Evolutionary conservation across 2,888 invertebrate genomes (phyloP), one percentile per base, ranked within the genome.

Genomic region (Melanostoma mellinum): DNA sequence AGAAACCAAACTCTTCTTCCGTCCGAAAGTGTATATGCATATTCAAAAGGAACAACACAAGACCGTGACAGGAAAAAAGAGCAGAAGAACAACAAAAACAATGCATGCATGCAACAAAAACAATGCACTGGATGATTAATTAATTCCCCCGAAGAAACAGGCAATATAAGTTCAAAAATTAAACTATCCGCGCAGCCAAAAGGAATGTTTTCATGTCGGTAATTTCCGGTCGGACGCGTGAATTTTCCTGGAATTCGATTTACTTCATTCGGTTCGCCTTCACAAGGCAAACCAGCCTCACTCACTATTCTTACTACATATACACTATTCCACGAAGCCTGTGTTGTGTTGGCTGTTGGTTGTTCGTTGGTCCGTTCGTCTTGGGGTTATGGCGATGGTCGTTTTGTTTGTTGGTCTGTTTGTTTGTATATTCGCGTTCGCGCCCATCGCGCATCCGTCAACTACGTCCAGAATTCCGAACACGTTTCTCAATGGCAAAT

Each of bases 201-300:
- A 53, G 69, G 69, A 79, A 84, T 79, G 63, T 84, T 60, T 75
- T 75, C 84, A 79, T 79, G 84, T 79, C 74, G 69, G 74, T 68
- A 72, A 85, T 85, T 85, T 85, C 85, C 85, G 85, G 85, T 85
- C 85, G 80, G 80, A 79, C 85, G 85, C 85, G 80, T 85, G 80
- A 75, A 85, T 80, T 85, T 85, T 85, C 85, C 80, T 67, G 85
- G 85, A 85, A 85, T 85, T 69, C 79, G 79, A 78, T 84, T 74
- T 61, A 78, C 63, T 82, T 77, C 73, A 74, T 82, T 82, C 52
- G 68, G 61, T 46, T 69, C 20, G 61, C 77, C 50, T 60, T 65
- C 65, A 50, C 30, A 61, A 60, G 58, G 67, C 67, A 60, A 67
- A 53, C 71, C 58, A 36, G 52, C 36, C 42, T 50, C 58, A 44